These are phyloP conservation scores for Lathamus discolor DNA, from an alignment of 2,113 vertebrate species.

Conservation along the genomic window DNA sequence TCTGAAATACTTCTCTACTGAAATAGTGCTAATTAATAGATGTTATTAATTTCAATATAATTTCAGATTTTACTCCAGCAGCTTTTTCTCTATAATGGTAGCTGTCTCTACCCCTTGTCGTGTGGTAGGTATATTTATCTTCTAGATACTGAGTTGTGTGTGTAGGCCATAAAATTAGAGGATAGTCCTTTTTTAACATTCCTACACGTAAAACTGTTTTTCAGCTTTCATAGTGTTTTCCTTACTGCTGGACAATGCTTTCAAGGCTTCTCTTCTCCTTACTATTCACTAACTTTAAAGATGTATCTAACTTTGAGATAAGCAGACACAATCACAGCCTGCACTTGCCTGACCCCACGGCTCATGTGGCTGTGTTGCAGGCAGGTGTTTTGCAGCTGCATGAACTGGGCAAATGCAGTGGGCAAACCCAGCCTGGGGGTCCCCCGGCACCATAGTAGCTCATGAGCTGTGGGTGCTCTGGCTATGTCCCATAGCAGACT, in stretches of 20 bases:
- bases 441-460: neutral
- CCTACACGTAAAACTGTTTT: neutral
- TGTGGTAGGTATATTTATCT: neutral
- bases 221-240: neutral
- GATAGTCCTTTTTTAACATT: neutral
- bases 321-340: neutral
- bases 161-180: neutral
- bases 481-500: neutral
- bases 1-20: neutral
- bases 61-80: neutral
- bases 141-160: neutral
- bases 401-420: neutral
- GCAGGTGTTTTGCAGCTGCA: neutral
- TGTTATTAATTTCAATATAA: neutral
- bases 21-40: neutral
- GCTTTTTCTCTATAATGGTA: neutral
- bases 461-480: fast-evolving
- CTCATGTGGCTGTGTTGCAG: too few species aligned
- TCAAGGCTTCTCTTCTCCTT: neutral
- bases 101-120: neutral
- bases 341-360: fast-evolving
- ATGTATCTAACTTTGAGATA: fast-evolving
- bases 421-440: neutral
- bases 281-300: neutral
- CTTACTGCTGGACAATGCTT: neutral